Evolutionary conservation across 1,140 invertebrate species (phyloP), one percentile per base, ranked within the genome.

Genomic region (Trachymyrmex cornetzi): DNA sequence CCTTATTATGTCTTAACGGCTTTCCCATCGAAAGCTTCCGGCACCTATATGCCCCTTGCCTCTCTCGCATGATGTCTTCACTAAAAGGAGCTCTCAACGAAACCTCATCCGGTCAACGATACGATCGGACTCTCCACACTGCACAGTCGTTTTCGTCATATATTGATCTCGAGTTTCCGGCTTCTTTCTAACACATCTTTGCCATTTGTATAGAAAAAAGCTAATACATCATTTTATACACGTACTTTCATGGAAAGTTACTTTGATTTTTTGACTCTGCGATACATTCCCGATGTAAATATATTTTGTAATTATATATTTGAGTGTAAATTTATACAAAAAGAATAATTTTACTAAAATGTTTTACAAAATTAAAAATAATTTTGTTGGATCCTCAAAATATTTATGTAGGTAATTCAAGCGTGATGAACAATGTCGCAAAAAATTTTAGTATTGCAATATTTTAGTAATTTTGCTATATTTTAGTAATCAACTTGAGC

Each of bases 61-160:
- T 64, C 30, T 66, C 48, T 85, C 50, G 24, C 64, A 24, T 64
- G 85, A 86, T 86, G 55, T 67, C 77, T 22, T 27, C 44, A 50
- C 77, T 86, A 71, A 86, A 86, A 86, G 85, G 19, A 59, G 85
- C 85, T 86, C 48, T 86, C 85, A 86, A 80, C 75, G 77, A 71
- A 86, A 86, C 64, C 64, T 81, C 85, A 71, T 86, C 85, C 38
- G 77, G 85, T 61, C 85, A 86, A 86, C 64, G 84, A 86, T 86
- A 86, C 64, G 59, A 64, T 85, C 61, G 27, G 59, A 77, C 24
- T 85, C 30, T 85, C 63, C 34, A 55, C 50, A n/a, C 30, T 44
- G 30, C 30, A 77, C 82, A 66, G 61, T 67, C 48, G 74, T 79
- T 14, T 22, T 66, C 19, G 61, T 48, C 48, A 38, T 77, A 85